Evolutionary conservation across 2,797 vertebrate species (phyloP).

Genomic region (Sebastes matsubarae): DNA sequence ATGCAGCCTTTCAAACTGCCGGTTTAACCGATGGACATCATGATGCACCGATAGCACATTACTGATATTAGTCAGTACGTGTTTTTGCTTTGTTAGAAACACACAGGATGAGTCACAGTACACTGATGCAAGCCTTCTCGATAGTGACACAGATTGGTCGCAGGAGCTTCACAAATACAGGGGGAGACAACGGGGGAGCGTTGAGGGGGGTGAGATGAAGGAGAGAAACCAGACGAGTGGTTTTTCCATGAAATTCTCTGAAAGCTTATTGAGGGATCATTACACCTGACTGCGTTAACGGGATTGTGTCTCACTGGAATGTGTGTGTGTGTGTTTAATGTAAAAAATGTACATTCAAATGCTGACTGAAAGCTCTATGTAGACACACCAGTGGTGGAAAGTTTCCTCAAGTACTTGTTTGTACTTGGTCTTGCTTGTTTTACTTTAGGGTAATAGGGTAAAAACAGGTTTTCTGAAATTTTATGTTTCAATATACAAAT

Average conservation of each 20-base stretch:
- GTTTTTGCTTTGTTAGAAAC: background rate
- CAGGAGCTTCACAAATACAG: background rate
- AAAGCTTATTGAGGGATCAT: slow-evolving; percentile 60
- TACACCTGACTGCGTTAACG: slow-evolving; percentile 48
- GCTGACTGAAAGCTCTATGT: background rate
- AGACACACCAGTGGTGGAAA: background rate
- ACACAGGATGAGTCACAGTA: background rate
- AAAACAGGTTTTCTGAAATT: too few relatives aligned
- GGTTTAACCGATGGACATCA: background rate
- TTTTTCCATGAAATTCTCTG: slow-evolving; percentile 38
- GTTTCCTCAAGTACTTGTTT: background rate
- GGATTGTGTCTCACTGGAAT: slow-evolving; percentile 46
- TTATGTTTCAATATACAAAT: too few relatives aligned
- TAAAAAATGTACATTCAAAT: background rate
- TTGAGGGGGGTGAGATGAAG: background rate
- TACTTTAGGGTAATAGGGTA: too few relatives aligned
- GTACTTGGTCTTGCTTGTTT: background rate
- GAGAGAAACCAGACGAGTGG: background rate
- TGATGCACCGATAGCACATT: background rate
- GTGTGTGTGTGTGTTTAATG: slow-evolving; percentile 32
- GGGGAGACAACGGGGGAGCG: background rate
- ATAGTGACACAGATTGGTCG: background rate
- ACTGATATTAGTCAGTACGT: background rate
- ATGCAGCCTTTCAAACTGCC: background rate
- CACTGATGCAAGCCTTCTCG: background rate